Base-by-base conservation (phyloP, 2,113 vertebrate species). In the Pampusana beccarii region DNA sequence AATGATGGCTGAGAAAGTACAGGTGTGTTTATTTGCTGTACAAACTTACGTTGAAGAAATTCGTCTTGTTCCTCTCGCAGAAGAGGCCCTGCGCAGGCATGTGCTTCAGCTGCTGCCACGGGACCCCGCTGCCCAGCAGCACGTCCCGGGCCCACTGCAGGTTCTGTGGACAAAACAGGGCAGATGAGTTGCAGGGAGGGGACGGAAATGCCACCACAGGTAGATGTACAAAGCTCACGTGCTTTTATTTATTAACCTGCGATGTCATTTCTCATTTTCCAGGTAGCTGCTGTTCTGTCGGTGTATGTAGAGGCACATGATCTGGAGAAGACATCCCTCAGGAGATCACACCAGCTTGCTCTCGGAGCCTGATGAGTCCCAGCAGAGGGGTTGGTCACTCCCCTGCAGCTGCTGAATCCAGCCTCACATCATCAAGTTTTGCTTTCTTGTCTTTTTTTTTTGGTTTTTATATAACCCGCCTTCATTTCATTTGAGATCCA, bases 11-110 rank as follows among this genome's bases (percentile, higher is more conserved):
- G 40, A 34, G 95, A 93, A 87, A 62, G 48, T 7, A 11, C 10
- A 11, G 38, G 77, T 69, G 38, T 71, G 91, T 94, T 95, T 94
- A 85, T 33, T 61, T 57, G 61, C 91, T 91, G 90, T 64, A 70
- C 93, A 89, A 96, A 99, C 99, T 99, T 98, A 99, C 99, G 8
- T 99, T 99, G 98, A 99, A 99, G 98, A 99, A 99, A 98, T 99
- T 99, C 23, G 99, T 99, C 98, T 99, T 99, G 98, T 99, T 99
- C 98, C 99, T 98, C 98, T 99, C 99, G 3, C 98, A 99, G 98
- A 99, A 99, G 98, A 99, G 99, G 98, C 99, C 99, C 98, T 99
- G 99, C 95, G 99, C 99, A 93, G 99, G 99, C 99, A 99, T 99
- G 98, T 99, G 99, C 98, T 99, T 99, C 98, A 99, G 99, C 96